Conservation (phyloP, 2,797 vertebrate genomes). For the Chelonia mydas region DNA sequence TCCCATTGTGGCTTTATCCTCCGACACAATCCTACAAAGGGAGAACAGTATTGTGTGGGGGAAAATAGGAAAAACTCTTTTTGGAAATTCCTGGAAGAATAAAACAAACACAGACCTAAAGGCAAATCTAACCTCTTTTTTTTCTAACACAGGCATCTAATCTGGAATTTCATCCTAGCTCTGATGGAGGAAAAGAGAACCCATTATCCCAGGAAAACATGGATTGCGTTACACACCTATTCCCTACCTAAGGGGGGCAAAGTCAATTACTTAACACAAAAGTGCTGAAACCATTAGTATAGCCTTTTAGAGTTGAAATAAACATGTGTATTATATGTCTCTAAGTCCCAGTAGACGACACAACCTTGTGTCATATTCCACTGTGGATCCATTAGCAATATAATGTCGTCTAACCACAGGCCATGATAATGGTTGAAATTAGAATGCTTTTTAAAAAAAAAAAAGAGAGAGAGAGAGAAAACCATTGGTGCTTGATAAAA, state of each 20-base stretch:
- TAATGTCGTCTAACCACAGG: conserved; percentile 81
- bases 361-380: conserved; percentile 83
- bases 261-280: conserved; percentile 83
- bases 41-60: background rate
- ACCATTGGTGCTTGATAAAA: conserved; percentile 39
- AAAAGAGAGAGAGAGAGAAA: background rate
- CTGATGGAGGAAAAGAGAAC: conserved; percentile 72
- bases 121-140: conserved; percentile 7
- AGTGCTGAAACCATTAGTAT: conserved; percentile 85
- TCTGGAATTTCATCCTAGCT: conserved; percentile 75
- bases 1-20: background rate
- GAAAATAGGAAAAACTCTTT: background rate
- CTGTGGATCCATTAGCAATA: conserved; percentile 83
- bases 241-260: conserved; percentile 67
- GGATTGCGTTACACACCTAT: conserved; percentile 78
- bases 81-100: background rate
- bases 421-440: conserved; percentile 82
- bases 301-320: conserved; percentile 82
- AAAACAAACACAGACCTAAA: conserved; percentile 23
- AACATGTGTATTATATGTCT: conserved; percentile 81
- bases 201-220: conserved; percentile 81
- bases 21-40: background rate
- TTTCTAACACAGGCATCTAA: conserved; percentile 55
- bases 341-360: conserved; percentile 77
- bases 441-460: conserved; percentile 67